Percentiles rank a stretch among this genome's conserved stretches.
These are phyloP conservation scores for Acleris literana DNA, from an alignment of 2,888 invertebrate genomes.

Conservation along the genomic window DNA sequence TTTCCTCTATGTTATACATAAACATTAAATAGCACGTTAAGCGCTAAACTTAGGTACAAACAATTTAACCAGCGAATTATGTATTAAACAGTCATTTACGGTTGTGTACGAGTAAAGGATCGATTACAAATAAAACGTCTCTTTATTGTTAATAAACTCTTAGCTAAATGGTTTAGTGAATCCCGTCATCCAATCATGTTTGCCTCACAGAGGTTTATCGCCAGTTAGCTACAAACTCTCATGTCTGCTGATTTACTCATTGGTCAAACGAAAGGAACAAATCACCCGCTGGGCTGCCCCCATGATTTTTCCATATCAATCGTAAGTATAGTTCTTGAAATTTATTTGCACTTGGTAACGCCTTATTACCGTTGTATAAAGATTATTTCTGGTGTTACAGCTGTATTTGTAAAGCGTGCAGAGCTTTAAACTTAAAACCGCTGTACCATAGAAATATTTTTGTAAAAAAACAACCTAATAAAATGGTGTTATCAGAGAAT, in stretches of 20 bases:
- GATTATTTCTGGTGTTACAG: not conserved
- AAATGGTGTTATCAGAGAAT: no score
- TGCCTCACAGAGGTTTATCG: not conserved
- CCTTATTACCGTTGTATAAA: not conserved
- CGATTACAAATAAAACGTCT: no score
- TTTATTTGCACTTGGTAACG: not conserved
- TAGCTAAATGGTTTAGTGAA: no score
- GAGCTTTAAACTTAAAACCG: not conserved
- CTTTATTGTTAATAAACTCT: no score
- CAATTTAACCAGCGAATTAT: no score
- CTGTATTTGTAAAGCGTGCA: not conserved
- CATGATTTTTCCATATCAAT: slow-evolving; percentile 72
- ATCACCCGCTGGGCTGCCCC: slow-evolving; percentile 57
- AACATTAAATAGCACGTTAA: no score
- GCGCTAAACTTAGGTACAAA: no score
- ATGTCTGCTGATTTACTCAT: slow-evolving; percentile 8
- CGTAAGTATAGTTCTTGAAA: slow-evolving; percentile 41
- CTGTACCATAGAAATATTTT: slow-evolving; percentile 6
- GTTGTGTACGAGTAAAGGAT: no score
- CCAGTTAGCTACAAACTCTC: not conserved
- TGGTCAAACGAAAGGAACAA: slow-evolving; percentile 27
- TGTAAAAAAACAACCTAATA: no score
- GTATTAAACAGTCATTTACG: no score
- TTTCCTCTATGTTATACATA: no score
- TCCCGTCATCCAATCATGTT: not conserved